Percentiles rank a stretch among this genome's conserved stretches.
These are phyloP conservation scores for Linnaemya tessellans DNA, from an alignment of 2,888 invertebrate species.

Conservation along the genomic window DNA sequence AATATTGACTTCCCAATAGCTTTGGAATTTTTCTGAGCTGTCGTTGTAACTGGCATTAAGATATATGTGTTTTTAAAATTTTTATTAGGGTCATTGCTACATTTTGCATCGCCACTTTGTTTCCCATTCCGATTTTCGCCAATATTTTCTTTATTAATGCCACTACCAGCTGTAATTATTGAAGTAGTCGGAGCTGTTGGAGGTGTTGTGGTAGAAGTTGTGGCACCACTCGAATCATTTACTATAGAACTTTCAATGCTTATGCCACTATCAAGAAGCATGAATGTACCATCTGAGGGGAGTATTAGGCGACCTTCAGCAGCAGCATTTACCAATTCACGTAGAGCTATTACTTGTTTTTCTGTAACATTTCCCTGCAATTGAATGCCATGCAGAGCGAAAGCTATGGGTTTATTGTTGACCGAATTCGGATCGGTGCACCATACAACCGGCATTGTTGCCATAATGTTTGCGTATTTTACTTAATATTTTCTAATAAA, in stretches of 20 bases:
- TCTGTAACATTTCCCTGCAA: constrained; percentile 83
- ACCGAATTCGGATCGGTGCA: constrained; percentile 83
- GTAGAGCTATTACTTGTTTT: constrained; percentile 82
- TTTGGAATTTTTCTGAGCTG: constrained; percentile 42
- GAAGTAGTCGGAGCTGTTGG: constrained; percentile 19
- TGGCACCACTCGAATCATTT: constrained; percentile 30
- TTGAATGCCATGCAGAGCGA: constrained; percentile 83
- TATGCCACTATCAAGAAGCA: constrained; percentile 82
- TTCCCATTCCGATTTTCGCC: not conserved
- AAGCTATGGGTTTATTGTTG: constrained; percentile 83
- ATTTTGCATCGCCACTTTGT: not conserved
- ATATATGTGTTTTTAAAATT: constrained; percentile 80
- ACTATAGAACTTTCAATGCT: constrained; percentile 83
- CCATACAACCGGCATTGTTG: constrained; percentile 84
- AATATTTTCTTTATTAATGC: constrained; percentile 57
- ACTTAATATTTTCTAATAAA: not conserved
- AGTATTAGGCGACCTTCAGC: constrained; percentile 83
- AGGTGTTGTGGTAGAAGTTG: constrained; percentile 66
- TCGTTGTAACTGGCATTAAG: constrained; percentile 80
- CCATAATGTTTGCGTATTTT: constrained; percentile 75
- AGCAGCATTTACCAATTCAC: constrained; percentile 83
- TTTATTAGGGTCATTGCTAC: not conserved
- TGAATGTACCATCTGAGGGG: constrained; percentile 83
- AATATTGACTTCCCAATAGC: constrained; percentile 1
- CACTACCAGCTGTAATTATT: constrained; percentile 1